A percentile compares a stretch with the other conserved stretches of the same genome.
These are phyloP conservation scores for Pegoplata infirma DNA, from an alignment of 2,888 invertebrate species.

Conservation along the genomic window DNA sequence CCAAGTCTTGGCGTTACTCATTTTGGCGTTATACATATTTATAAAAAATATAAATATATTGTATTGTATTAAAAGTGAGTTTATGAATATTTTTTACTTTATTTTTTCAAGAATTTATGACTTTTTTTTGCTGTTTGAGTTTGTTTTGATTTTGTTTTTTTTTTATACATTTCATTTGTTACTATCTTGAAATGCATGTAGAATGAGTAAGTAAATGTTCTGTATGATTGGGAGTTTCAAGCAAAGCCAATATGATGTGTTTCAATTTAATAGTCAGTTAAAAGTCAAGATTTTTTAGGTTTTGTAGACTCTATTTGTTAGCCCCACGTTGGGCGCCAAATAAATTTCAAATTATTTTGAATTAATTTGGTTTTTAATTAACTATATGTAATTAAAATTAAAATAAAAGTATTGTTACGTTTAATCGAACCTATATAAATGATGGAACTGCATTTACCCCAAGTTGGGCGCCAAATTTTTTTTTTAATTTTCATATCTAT, in stretches of 20 bases:
- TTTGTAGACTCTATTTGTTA: too few species aligned
- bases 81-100: slow-evolving; percentile 38
- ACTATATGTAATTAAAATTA: too few species aligned
- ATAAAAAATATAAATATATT: slow-evolving; percentile 15
- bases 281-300: too few species aligned
- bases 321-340: too few species aligned
- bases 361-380: too few species aligned
- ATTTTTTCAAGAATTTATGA: slow-evolving; percentile 14
- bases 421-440: too few species aligned
- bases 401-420: too few species aligned
- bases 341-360: too few species aligned
- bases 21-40: slow-evolving; percentile 16
- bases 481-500: too few species aligned
- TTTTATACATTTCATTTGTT: slow-evolving; percentile 34
- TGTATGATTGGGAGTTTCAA: not conserved
- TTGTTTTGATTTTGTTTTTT: slow-evolving; percentile 39
- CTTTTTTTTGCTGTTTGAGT: slow-evolving; percentile 20
- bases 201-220: slow-evolving; percentile 47
- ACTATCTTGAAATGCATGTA: slow-evolving; percentile 47
- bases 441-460: too few species aligned
- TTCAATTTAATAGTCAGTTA: not conserved
- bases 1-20: slow-evolving; percentile 52
- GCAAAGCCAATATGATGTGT: not conserved
- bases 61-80: slow-evolving; percentile 46
- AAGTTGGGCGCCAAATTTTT: too few species aligned